Evolutionary conservation across 2,113 vertebrate genomes (phyloP).

Genomic region (Pseudopodoces humilis): DNA sequence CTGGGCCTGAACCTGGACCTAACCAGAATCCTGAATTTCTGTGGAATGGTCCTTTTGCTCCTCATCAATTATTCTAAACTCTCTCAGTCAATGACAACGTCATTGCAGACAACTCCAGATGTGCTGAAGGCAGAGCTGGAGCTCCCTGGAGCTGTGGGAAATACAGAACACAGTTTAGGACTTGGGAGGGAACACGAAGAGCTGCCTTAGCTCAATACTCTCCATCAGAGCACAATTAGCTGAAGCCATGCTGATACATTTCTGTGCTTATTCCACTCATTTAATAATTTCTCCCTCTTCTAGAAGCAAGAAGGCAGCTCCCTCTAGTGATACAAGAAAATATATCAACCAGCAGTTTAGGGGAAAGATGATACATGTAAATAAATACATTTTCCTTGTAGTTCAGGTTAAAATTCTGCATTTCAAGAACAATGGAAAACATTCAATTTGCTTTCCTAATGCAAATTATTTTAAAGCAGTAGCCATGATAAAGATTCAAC

Average conservation of each 20-base stretch:
- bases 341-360: not conserved
- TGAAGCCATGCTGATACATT: not conserved
- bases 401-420: not conserved
- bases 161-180: not conserved
- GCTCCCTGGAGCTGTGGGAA: not conserved
- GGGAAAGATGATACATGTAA: not conserved
- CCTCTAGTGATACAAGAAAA: conserved; percentile 43
- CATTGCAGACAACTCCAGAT: not conserved
- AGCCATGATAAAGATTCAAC: not conserved
- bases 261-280: not conserved
- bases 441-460: not conserved
- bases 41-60: not conserved
- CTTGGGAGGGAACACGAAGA: not conserved
- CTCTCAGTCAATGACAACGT: not conserved
- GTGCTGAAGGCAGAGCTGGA: not conserved
- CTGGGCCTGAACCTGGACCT: not conserved
- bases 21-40: not conserved
- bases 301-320: conserved; percentile 51
- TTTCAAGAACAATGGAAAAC: not conserved
- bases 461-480: not conserved
- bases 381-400: not conserved
- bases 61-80: not conserved
- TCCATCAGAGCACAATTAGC: not conserved
- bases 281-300: not conserved
- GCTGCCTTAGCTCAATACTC: not conserved